phyloP scores from a whole-genome alignment of 2,888 invertebrate genomes.

The Apotomis capreana region DNA sequence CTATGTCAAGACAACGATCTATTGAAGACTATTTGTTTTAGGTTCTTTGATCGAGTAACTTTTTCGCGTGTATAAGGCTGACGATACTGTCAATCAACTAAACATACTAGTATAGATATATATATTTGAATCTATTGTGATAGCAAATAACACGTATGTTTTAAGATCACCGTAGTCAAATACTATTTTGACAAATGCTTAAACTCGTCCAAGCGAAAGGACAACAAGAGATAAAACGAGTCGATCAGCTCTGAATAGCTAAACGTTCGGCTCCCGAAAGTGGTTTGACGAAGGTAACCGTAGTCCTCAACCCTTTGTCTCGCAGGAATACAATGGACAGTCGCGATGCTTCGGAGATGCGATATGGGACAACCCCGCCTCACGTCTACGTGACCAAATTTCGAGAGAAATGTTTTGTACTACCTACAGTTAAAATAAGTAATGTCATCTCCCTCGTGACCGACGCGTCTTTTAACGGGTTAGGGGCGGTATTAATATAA shows the following conservation, averaged over 20 bases:
- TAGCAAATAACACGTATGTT: background rate
- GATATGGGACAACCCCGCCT: slow-evolving; percentile 75
- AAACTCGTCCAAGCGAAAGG: slow-evolving; percentile 46
- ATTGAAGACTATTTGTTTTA: too few species aligned
- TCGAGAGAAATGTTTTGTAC: slow-evolving; percentile 75
- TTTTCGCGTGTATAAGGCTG: too few species aligned
- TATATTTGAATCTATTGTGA: too few species aligned
- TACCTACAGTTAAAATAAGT: slow-evolving; percentile 71
- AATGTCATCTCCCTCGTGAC: slow-evolving; percentile 70
- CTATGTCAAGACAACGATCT: too few species aligned
- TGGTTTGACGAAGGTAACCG: slow-evolving; percentile 79
- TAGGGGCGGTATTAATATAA: slow-evolving; percentile 43
- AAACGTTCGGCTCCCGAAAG: slow-evolving; percentile 70
- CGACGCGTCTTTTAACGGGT: slow-evolving; percentile 52
- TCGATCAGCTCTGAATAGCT: slow-evolving; percentile 71
- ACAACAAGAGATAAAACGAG: slow-evolving; percentile 52
- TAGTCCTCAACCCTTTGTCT: slow-evolving; percentile 80
- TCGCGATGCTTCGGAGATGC: slow-evolving; percentile 76
- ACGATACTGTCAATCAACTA: too few species aligned
- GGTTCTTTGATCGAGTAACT: too few species aligned
- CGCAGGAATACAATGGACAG: slow-evolving; percentile 80
- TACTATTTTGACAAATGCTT: slow-evolving; percentile 33
- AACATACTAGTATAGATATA: too few species aligned
- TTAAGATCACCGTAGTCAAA: background rate
- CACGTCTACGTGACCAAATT: slow-evolving; percentile 80